Percentiles rank a stretch among this genome's conserved stretches.
phyloP scores from a whole-genome alignment of 2,888 invertebrate species.

The Sarcophaga subvicina region DNA sequence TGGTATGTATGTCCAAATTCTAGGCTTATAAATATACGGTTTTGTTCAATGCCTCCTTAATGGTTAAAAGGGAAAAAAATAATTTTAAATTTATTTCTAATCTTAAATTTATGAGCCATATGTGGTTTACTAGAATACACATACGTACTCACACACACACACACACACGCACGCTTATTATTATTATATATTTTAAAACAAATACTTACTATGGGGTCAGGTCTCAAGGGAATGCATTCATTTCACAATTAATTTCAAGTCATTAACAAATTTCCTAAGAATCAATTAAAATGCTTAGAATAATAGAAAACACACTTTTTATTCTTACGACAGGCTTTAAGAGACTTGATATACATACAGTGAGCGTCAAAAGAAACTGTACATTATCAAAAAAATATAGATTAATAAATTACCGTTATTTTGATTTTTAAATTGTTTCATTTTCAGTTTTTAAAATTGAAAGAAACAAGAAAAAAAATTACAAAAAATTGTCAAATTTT shows the following conservation, averaged over 20 bases:
- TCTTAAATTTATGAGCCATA: slow-evolving; percentile 65
- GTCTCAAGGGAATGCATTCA: slow-evolving; percentile 2
- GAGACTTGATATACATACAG: too few species aligned
- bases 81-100: slow-evolving; percentile 63
- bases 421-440: too few species aligned
- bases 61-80: slow-evolving; percentile 32
- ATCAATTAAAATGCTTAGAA: background rate
- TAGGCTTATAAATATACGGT: background rate
- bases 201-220: background rate
- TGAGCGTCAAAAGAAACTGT: too few species aligned
- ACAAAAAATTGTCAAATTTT: too few species aligned
- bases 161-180: background rate
- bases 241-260: background rate
- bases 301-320: too few species aligned
- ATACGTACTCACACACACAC: background rate
- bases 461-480: too few species aligned
- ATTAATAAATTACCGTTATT: too few species aligned
- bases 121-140: slow-evolving; percentile 41
- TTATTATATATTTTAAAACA: background rate
- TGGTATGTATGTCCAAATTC: background rate
- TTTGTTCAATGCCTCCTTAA: background rate
- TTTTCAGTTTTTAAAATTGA: too few species aligned
- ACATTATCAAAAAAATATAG: too few species aligned
- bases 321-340: too few species aligned
- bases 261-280: background rate